Base-by-base conservation (phyloP, 2,888 invertebrate species). In the Drosophila atroscutellata region DNA sequence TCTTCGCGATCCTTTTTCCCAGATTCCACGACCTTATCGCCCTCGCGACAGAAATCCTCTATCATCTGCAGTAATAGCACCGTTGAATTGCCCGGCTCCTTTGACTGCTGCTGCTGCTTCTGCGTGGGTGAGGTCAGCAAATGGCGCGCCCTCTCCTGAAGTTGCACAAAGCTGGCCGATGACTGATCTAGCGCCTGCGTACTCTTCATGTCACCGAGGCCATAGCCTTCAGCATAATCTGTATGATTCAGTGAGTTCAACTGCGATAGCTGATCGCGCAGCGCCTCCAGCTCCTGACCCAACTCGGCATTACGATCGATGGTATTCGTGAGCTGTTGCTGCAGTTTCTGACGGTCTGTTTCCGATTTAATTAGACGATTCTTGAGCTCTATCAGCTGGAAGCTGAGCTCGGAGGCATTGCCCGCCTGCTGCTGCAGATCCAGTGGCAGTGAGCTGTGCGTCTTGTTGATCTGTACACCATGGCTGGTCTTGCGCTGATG, bases 1-100 rank as follows among this genome's bases (percentile, higher is more conserved):
- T 97, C 97, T 76, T 96, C 95, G 30, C 95, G 94, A 81, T 97
- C 96, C 57, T 93, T 94, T 79, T 94, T 95, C 45, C 95, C 94
- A 36, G 94, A 94, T 63, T 97, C 96, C 15, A 95, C 92, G 67
- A 96, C 94, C 72, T 94, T 94, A 83, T 95, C 94, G 79, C 94
- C 94, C 88, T 95, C 94, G 61, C 94, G 92, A 72, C 94, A 94
- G 47, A 95, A 93, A 80, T 95, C 95, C 80, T 96, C 95, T 58
- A 96, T 94, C 69, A 95, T 91, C 77, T 95, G 94, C 50, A 95
- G 77, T 60, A 94, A 76, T 36, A 93, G 87, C 56, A 86, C 93
- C 69, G 93, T 92, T 18, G 91, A 74, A 75, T 92, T 91, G 1
- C 72, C 80, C 34, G 37, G 68, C 13, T 72, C 80, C 52, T 81